Evolutionary conservation across 2,888 invertebrate species (phyloP), one percentile per base, ranked within the genome.

Genomic region (Watsonalla binaria): DNA sequence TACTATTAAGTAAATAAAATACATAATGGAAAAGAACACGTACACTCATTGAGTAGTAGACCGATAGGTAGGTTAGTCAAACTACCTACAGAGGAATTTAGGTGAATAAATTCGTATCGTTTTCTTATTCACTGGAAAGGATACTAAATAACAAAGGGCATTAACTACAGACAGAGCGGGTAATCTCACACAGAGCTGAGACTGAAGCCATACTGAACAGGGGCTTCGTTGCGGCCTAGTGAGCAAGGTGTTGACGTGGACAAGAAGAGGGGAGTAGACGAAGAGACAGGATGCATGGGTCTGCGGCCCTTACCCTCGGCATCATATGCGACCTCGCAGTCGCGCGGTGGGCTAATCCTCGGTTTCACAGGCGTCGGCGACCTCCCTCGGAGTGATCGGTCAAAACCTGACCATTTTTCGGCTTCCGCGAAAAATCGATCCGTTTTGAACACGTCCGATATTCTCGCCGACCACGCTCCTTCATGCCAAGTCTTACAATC

Each of bases 331-430:
- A 94, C 92, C 88, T 94, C 94, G 75, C 92, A 92, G 78, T 94
- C 93, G 65, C 94, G 92, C 67, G 94, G 94, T 72, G 87, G 92
- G 88, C 92, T 94, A 78, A 92, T 92, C 83, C 94, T 93, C 74
- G 92, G 92, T 92, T 94, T 95, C 81, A 93, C 93, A 53, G 94
- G 94, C 74, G 94, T 94, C 70, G 94, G 94, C 62, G 94, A 94
- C 76, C 81, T 86, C 73, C 90, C 90, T 73, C 92, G 89, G 76
- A 92, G 91, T 71, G 92, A 92, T 65, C 92, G 92, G 87, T 92
- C 93, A 91, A 91, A 90, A 89, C 74, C 83, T 68, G 84, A 77
- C 88, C 90, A 91, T 80, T 88, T 90, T 79, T 88, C 88, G 67
- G 89, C 90, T 54, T 90, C 90, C 72, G 87, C 86, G 82, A 89